These are phyloP conservation scores for Fregata magnificens DNA, from an alignment of 2,113 vertebrate genomes.

Conservation along the genomic window DNA sequence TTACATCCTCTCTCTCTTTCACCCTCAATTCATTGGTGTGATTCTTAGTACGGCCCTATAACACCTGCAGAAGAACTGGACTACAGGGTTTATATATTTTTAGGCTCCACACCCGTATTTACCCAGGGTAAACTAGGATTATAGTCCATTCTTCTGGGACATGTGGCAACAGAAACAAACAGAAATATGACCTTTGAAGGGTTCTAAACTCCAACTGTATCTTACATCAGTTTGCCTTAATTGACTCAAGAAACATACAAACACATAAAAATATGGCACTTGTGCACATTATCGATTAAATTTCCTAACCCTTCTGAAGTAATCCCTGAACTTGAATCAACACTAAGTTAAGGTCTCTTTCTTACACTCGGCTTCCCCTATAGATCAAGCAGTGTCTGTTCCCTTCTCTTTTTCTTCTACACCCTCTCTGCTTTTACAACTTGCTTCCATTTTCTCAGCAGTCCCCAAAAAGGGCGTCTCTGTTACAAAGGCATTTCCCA, in stretches of 20 bases:
- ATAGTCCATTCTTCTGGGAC: not conserved
- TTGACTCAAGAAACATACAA: constrained; percentile 17
- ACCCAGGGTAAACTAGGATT: not conserved
- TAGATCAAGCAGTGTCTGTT: not conserved
- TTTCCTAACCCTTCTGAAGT: not conserved
- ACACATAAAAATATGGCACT: not conserved
- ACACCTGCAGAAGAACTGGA: not conserved
- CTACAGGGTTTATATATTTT: not conserved
- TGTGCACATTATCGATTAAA: accelerated
- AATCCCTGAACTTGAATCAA: not conserved
- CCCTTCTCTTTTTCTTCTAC: not conserved
- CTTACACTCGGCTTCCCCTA: not conserved
- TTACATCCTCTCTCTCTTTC: not conserved
- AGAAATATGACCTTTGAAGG: constrained; percentile 40
- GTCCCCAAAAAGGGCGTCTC: not conserved
- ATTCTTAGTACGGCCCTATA: not conserved
- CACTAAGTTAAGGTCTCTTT: not conserved
- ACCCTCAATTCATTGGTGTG: not conserved
- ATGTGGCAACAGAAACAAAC: constrained; percentile 24
- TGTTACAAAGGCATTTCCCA: not conserved
- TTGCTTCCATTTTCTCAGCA: not conserved
- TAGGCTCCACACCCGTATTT: not conserved
- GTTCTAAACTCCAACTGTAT: not conserved
- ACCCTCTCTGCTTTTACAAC: not conserved
- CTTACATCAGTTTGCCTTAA: not conserved